phyloP scores from a whole-genome alignment of 1,140 invertebrate species.

The Arion vulgaris region DNA sequence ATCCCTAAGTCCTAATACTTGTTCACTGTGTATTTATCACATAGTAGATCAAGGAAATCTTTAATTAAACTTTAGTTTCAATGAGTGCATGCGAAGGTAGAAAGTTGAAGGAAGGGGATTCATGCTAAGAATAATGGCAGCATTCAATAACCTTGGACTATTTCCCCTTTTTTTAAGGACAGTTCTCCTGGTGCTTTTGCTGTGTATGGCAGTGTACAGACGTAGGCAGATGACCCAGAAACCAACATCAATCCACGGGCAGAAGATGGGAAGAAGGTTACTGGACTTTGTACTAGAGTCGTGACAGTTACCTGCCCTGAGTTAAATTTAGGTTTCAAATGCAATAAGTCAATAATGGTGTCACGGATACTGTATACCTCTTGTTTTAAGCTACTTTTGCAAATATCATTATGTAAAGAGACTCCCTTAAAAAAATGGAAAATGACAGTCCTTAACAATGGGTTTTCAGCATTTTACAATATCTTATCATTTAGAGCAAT shows the following conservation, averaged over 20 bases:
- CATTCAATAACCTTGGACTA: conserved; percentile 84
- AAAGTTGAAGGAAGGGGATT: background rate
- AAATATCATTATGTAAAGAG: too few relatives aligned
- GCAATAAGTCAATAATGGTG: too few relatives aligned
- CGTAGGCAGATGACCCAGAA: conserved; percentile 83
- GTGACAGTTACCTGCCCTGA: conserved; percentile 1
- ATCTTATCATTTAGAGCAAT: too few relatives aligned
- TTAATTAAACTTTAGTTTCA: background rate
- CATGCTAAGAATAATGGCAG: background rate
- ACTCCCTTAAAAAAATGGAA: too few relatives aligned
- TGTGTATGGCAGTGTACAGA: conserved; percentile 87
- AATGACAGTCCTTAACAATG: too few relatives aligned
- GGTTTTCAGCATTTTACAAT: too few relatives aligned
- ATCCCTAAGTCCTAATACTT: too few relatives aligned
- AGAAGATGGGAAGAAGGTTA: background rate
- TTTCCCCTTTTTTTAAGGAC: conserved; percentile 87
- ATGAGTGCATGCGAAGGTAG: background rate
- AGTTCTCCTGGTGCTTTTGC: conserved; percentile 81
- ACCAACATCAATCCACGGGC: background rate
- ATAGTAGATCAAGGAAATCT: too few relatives aligned
- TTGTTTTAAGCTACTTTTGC: too few relatives aligned
- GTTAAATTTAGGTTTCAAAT: too few relatives aligned
- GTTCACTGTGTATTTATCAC: too few relatives aligned
- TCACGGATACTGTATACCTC: too few relatives aligned
- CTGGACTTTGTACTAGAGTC: background rate